Evolutionary conservation across 2,797 vertebrate species (phyloP).

Genomic region (Chromis chromis): DNA sequence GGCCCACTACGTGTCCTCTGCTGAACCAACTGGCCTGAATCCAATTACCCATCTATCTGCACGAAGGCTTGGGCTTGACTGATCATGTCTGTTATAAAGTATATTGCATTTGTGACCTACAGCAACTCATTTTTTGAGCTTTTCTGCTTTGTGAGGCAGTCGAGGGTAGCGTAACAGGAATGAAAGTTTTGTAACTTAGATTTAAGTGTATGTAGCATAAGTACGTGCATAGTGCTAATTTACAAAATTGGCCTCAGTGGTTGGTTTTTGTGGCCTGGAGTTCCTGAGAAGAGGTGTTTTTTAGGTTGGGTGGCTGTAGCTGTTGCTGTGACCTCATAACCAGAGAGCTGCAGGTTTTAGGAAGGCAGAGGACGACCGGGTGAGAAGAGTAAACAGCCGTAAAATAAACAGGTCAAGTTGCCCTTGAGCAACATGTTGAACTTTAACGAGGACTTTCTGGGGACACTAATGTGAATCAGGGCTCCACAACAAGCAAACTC

Average conservation of each 20-base stretch:
- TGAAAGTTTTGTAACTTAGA: background rate
- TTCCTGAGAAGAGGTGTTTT: background rate
- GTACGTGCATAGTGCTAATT: background rate
- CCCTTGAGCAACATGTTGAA: slow-evolving; percentile 40
- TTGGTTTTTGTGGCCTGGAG: slow-evolving; percentile 17
- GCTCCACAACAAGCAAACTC: slow-evolving; percentile 2
- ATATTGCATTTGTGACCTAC: slow-evolving; percentile 6
- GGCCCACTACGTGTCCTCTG: slow-evolving; percentile 17
- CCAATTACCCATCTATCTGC: slow-evolving; percentile 15
- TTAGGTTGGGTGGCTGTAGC: slow-evolving; percentile 5
- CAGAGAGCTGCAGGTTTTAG: slow-evolving; percentile 18
- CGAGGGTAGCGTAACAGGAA: background rate
- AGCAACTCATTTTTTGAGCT: background rate
- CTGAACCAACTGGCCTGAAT: slow-evolving; percentile 29
- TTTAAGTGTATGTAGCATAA: background rate
- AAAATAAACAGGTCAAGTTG: slow-evolving; percentile 44
- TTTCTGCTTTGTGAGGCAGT: slow-evolving; percentile 14
- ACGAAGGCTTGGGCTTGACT: background rate
- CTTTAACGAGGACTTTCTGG: slow-evolving; percentile 13
- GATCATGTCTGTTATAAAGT: slow-evolving; percentile 10
- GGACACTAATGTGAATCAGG: background rate
- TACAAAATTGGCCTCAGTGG: background rate
- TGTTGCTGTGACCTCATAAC: background rate
- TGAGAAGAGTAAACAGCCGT: slow-evolving; percentile 31
- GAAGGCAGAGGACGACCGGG: slow-evolving; percentile 6